Evolutionary conservation across 2,888 invertebrate genomes (phyloP).

Genomic region (Andrena haemorrhoa): DNA sequence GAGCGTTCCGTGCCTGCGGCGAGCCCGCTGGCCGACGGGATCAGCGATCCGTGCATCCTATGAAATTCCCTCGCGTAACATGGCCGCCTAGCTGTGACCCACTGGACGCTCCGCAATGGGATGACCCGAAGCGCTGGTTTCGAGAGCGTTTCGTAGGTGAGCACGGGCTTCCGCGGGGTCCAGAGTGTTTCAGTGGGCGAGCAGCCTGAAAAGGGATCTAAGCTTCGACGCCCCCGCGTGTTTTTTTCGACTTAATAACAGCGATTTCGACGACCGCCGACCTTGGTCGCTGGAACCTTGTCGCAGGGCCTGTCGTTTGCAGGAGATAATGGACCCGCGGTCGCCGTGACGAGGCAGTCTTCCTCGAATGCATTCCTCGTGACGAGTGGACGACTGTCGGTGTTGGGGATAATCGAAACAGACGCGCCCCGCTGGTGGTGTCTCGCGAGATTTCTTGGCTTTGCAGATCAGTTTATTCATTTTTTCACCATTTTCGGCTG

Average conservation of each 20-base stretch:
- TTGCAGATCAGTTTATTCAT: too few relatives aligned
- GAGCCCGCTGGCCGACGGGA: slow-evolving; percentile 49
- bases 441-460: too few relatives aligned
- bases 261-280: neutral
- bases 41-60: slow-evolving; percentile 70
- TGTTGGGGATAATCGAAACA: neutral
- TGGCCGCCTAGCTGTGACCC: slow-evolving; percentile 40
- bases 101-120: slow-evolving; percentile 29
- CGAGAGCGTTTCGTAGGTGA: neutral
- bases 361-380: neutral
- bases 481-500: too few relatives aligned
- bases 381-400: neutral
- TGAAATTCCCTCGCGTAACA: slow-evolving; percentile 44
- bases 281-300: slow-evolving; percentile 52
- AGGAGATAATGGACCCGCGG: slow-evolving; percentile 16
- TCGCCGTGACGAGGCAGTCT: slow-evolving; percentile 36
- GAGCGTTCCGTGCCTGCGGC: slow-evolving; percentile 45
- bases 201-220: slow-evolving; percentile 41
- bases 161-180: neutral
- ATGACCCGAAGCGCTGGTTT: slow-evolving; percentile 7
- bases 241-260: slow-evolving; percentile 37
- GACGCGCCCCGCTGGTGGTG: too few relatives aligned
- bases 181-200: slow-evolving; percentile 11
- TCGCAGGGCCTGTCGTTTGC: slow-evolving; percentile 24
- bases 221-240: slow-evolving; percentile 31